Conservation (phyloP, 1,140 invertebrate genomes). For the Melanaphis sacchari region DNA sequence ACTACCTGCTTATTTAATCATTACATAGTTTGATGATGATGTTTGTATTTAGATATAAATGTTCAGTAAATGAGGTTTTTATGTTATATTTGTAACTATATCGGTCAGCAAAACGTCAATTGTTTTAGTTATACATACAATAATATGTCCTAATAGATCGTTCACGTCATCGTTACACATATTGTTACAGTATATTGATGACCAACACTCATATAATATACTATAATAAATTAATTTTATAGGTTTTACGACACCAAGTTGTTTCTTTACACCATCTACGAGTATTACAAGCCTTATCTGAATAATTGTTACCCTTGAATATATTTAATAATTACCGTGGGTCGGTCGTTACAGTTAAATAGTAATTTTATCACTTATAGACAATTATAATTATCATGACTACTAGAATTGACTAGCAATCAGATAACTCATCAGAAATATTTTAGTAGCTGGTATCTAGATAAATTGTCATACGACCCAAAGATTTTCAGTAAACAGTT, state of each 20-base stretch:
- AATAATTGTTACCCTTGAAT: not conserved
- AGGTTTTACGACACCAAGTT: not conserved
- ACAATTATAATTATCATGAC: not conserved
- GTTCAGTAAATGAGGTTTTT: not conserved
- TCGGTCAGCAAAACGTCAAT: not conserved
- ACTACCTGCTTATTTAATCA: not conserved
- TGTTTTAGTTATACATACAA: not conserved
- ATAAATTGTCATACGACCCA: no score
- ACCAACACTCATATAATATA: not conserved
- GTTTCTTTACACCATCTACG: not conserved
- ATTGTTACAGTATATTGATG: not conserved
- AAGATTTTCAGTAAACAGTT: no score
- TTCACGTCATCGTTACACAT: not conserved
- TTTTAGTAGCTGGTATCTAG: no score
- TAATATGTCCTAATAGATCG: not conserved
- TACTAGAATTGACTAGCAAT: no score
- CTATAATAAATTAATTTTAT: not conserved
- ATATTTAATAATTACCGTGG: not conserved
- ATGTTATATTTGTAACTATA: not conserved
- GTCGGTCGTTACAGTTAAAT: not conserved
- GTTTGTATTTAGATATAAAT: not conserved
- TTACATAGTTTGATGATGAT: not conserved
- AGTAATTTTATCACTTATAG: not conserved
- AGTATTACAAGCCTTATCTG: not conserved
- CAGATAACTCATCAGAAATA: no score